These are phyloP conservation scores for Carapus acus DNA, from an alignment of 2,797 vertebrate genomes.

Conservation along the genomic window DNA sequence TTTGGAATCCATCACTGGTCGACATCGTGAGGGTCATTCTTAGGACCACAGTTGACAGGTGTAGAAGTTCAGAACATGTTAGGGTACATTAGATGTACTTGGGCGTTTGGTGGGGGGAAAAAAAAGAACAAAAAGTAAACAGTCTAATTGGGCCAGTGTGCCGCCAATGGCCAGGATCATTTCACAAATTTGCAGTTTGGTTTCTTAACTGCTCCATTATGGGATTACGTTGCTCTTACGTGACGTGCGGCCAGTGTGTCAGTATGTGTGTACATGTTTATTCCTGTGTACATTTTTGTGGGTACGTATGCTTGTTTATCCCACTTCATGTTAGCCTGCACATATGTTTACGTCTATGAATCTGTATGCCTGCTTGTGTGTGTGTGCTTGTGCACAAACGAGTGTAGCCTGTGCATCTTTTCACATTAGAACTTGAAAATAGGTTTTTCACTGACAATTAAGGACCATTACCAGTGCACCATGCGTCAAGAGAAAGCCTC, in stretches of 20 bases:
- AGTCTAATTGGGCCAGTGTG: constrained; percentile 42
- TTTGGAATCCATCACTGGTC: constrained; percentile 22
- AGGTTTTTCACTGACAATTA: constrained; percentile 66
- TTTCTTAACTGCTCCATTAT: constrained; percentile 54
- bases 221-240: constrained; percentile 34
- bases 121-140: constrained; percentile 33
- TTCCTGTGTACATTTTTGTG: constrained; percentile 11
- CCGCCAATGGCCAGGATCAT: constrained; percentile 43
- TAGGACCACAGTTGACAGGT: constrained; percentile 17
- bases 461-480: constrained; percentile 61
- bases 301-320: constrained; percentile 25
- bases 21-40: constrained; percentile 18
- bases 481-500: constrained; percentile 60
- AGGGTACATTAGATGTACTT: constrained; percentile 32
- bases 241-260: constrained; percentile 5
- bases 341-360: constrained; percentile 26
- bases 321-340: constrained; percentile 5
- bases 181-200: constrained; percentile 45
- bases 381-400: background rate
- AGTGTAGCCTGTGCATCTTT: constrained; percentile 44
- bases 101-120: constrained; percentile 12
- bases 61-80: constrained; percentile 15
- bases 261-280: constrained; percentile 1
- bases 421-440: constrained; percentile 57
- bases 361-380: constrained; percentile 9